Evolutionary conservation across 1,140 invertebrate species (phyloP).

Genomic region (Pygmarrhopalites habei): DNA sequence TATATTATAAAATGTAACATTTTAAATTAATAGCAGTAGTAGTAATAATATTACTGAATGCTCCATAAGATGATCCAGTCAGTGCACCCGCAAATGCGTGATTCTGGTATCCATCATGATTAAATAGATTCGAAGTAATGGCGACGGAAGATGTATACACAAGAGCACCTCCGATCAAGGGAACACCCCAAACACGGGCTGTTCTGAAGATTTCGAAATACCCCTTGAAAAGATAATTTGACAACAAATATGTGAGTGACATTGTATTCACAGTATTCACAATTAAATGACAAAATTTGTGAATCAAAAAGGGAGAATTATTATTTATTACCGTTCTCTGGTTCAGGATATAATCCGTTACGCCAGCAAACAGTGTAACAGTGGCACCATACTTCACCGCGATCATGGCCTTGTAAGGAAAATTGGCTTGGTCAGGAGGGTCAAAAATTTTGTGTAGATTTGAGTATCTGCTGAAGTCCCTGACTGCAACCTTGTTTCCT

Average conservation of each 20-base stretch:
- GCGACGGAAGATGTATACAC: constrained; percentile 13
- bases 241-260: background rate
- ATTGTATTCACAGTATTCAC: no score
- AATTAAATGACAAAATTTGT: background rate
- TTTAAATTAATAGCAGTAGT: no score
- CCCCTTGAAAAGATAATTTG: constrained; percentile 12
- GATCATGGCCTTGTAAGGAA: constrained; percentile 14
- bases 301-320: background rate
- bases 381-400: constrained; percentile 16
- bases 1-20: no score
- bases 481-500: constrained; percentile 1
- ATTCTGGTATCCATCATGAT: constrained; percentile 19
- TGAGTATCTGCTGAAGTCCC: background rate
- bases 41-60: background rate
- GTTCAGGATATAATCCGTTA: background rate
- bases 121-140: constrained; percentile 2
- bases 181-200: constrained; percentile 7
- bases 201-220: background rate
- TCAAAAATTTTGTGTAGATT: constrained; percentile 19
- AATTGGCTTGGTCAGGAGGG: constrained; percentile 27
- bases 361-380: background rate
- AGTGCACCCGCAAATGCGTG: constrained; percentile 20
- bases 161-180: constrained; percentile 22
- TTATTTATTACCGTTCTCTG: background rate
- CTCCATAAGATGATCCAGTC: constrained; percentile 9